These are phyloP conservation scores for Acheta domesticus DNA, from an alignment of 2,888 invertebrate species.

Conservation along the genomic window DNA sequence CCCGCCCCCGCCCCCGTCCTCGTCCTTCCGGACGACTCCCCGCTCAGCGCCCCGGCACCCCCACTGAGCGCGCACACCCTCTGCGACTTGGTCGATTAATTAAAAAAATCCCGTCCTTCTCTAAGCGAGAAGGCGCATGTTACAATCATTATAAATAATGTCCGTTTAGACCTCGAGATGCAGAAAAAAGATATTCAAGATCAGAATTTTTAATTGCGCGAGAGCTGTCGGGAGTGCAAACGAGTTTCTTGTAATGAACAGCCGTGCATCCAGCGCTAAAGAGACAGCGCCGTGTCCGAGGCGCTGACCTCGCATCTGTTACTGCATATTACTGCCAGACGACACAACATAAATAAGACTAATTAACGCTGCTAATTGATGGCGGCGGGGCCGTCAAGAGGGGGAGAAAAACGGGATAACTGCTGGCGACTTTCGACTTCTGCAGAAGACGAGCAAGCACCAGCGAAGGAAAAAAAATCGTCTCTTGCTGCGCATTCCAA, in stretches of 20 bases:
- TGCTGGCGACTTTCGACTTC: neutral
- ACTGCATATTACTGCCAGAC: slow-evolving; percentile 18
- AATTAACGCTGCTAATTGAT: slow-evolving; percentile 10
- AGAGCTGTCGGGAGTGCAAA: slow-evolving; percentile 1
- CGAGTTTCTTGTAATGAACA: slow-evolving; percentile 18
- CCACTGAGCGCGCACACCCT: neutral
- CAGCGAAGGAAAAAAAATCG: too few species aligned
- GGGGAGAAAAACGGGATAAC: neutral
- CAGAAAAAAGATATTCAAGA: slow-evolving; percentile 9
- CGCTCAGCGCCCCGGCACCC: neutral
- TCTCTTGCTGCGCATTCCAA: too few species aligned
- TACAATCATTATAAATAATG: slow-evolving; percentile 10
- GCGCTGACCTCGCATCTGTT: slow-evolving; percentile 7
- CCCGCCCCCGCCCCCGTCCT: neutral
- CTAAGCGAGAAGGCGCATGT: slow-evolving; percentile 18
- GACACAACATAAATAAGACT: slow-evolving; percentile 7
- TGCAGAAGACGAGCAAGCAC: too few species aligned
- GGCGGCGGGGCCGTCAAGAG: neutral
- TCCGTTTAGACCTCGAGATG: slow-evolving; percentile 7
- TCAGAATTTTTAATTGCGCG: slow-evolving; percentile 9
- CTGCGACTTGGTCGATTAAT: slow-evolving; percentile 18
- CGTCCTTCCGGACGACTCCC: neutral
- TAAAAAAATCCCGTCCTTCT: slow-evolving; percentile 18
- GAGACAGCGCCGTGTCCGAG: neutral
- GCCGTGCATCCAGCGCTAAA: neutral